Conservation (phyloP, 2,888 invertebrate genomes). For the Sturmia bella region DNA sequence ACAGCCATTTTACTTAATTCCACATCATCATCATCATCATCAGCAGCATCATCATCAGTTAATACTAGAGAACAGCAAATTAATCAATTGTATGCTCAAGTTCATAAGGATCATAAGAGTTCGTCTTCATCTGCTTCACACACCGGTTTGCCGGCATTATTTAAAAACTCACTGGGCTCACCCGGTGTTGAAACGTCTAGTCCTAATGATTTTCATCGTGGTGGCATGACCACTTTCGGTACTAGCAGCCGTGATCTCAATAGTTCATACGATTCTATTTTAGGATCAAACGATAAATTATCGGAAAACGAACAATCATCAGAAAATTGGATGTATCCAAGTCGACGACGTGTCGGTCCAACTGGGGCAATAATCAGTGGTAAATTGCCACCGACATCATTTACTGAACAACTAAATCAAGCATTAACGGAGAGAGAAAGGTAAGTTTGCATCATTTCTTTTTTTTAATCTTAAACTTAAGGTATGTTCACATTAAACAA, state of each 20-base stretch:
- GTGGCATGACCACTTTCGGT: slow-evolving; percentile 79
- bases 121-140: slow-evolving; percentile 74
- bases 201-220: slow-evolving; percentile 78
- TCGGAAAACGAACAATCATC: slow-evolving; percentile 78
- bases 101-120: slow-evolving; percentile 83
- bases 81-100: slow-evolving; percentile 83
- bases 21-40: slow-evolving; percentile 69
- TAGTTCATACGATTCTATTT: slow-evolving; percentile 82
- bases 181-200: slow-evolving; percentile 71
- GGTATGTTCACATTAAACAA: not conserved
- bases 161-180: slow-evolving; percentile 77
- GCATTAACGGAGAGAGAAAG: slow-evolving; percentile 93
- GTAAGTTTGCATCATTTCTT: slow-evolving; percentile 73
- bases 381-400: slow-evolving; percentile 86
- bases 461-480: not conserved
- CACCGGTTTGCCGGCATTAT: slow-evolving; percentile 79
- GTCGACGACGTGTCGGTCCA: slow-evolving; percentile 81
- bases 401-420: slow-evolving; percentile 93
- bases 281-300: slow-evolving; percentile 82
- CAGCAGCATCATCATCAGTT: slow-evolving; percentile 61
- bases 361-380: slow-evolving; percentile 77
- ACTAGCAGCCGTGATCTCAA: slow-evolving; percentile 81
- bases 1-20: slow-evolving; percentile 79
- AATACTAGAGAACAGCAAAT: slow-evolving; percentile 80
- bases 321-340: slow-evolving; percentile 82